Percentiles rank a stretch among this genome's conserved stretches.
Conservation (phyloP, 2,888 invertebrate species). For the Thera britannica region DNA sequence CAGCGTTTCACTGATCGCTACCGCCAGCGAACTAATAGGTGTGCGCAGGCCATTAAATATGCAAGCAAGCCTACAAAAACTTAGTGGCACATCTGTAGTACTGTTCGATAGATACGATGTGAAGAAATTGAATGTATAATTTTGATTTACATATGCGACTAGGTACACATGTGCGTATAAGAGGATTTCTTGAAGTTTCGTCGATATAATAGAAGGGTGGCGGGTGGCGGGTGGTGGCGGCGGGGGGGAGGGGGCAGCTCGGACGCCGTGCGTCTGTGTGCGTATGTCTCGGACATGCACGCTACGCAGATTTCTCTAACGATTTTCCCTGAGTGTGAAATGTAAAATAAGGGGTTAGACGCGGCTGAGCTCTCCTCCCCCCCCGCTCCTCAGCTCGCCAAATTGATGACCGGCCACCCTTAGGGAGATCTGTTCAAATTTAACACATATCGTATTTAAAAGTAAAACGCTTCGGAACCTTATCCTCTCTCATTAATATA, state of each 20-base stretch:
- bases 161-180: slow-evolving; percentile 70
- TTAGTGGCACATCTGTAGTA: slow-evolving; percentile 6
- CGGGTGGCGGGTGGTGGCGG: slow-evolving; percentile 47
- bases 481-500: slow-evolving; percentile 75
- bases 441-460: slow-evolving; percentile 82
- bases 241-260: slow-evolving; percentile 59
- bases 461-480: slow-evolving; percentile 75
- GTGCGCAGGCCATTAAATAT: not conserved
- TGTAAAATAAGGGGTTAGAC: slow-evolving; percentile 85
- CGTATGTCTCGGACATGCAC: slow-evolving; percentile 81
- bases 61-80: not conserved
- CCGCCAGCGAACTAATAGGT: no score
- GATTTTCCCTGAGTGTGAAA: slow-evolving; percentile 85
- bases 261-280: slow-evolving; percentile 71
- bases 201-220: slow-evolving; percentile 74
- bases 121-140: slow-evolving; percentile 63
- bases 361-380: slow-evolving; percentile 67
- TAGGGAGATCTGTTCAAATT: slow-evolving; percentile 81
- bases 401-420: slow-evolving; percentile 82
- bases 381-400: slow-evolving; percentile 63
- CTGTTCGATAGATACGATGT: slow-evolving; percentile 50
- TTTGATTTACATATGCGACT: slow-evolving; percentile 73
- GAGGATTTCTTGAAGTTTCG: slow-evolving; percentile 83
- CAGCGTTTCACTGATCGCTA: no score
- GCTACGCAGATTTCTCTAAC: slow-evolving; percentile 85